These are phyloP conservation scores for Pao palembangensis DNA, from an alignment of 2,113 vertebrate species.

Conservation along the genomic window DNA sequence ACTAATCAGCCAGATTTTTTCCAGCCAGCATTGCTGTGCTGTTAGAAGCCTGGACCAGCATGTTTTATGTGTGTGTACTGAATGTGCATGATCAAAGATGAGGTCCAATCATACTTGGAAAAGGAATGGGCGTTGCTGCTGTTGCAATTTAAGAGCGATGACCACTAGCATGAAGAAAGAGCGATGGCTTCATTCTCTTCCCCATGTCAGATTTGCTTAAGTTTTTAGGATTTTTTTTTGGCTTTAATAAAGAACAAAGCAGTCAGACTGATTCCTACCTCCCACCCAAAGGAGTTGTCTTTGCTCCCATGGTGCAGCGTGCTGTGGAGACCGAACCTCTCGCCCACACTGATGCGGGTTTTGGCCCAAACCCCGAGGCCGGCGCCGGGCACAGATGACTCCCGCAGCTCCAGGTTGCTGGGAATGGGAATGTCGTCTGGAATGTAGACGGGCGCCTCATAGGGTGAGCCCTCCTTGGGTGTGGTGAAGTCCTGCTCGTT, in stretches of 20 bases:
- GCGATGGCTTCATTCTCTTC: too few relatives aligned
- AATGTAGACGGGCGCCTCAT: conserved; percentile 98
- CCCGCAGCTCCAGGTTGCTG: conserved; percentile 91
- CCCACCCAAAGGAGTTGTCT: conserved; percentile 92
- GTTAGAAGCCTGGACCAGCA: conserved; percentile 40
- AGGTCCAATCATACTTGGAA: conserved; percentile 48
- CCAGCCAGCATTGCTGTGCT: conserved; percentile 60
- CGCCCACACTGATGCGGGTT: conserved; percentile 82
- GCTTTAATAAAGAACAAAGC: conserved; percentile 6
- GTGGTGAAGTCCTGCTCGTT: conserved; percentile 92
- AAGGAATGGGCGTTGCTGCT: conserved; percentile 35
- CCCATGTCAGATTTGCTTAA: too few relatives aligned
- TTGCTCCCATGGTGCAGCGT: conserved; percentile 82
- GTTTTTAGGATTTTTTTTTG: too few relatives aligned
- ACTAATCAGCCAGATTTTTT: conserved; percentile 75
- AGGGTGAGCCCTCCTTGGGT: conserved; percentile 97
- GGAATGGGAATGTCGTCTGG: conserved; percentile 98
- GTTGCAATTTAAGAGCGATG: conserved; percentile 36
- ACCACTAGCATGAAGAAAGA: conserved; percentile 10
- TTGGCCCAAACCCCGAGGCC: conserved; percentile 97
- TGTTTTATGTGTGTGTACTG: conserved; percentile 9
- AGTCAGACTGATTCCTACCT: conserved; percentile 78
- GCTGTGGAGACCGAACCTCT: conserved; percentile 87
- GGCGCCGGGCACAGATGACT: conserved; percentile 93
- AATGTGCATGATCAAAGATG: conserved; percentile 39